These are phyloP conservation scores for Neria commutata DNA, from an alignment of 2,888 invertebrate species.

Conservation along the genomic window DNA sequence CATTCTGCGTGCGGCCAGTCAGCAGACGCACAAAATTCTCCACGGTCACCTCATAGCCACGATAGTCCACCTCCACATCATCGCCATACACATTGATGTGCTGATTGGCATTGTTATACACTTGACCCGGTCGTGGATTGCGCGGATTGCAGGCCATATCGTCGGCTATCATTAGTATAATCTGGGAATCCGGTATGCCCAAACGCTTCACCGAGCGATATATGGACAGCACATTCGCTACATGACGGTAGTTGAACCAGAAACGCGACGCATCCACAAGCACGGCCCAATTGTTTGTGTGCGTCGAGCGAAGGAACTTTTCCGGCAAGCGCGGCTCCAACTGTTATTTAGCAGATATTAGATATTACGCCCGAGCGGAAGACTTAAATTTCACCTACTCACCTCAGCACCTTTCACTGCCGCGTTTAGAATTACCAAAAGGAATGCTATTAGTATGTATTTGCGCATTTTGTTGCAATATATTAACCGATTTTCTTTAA, in stretches of 20 bases:
- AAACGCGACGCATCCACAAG: slow-evolving; percentile 97
- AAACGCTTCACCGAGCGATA: slow-evolving; percentile 97
- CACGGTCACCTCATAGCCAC: slow-evolving; percentile 95
- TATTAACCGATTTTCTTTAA: too few species aligned
- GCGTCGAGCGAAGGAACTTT: slow-evolving; percentile 62
- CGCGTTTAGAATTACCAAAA: too few species aligned
- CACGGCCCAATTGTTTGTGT: slow-evolving; percentile 99
- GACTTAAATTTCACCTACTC: too few species aligned
- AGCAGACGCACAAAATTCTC: slow-evolving; percentile 97
- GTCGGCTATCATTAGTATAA: slow-evolving; percentile 99
- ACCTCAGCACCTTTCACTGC: too few species aligned
- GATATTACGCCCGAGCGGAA: too few species aligned
- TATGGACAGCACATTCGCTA: slow-evolving; percentile 97
- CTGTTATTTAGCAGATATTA: too few species aligned
- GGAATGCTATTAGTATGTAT: too few species aligned
- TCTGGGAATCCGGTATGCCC: slow-evolving; percentile 98
- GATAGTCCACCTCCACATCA: slow-evolving; percentile 98
- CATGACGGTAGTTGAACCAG: slow-evolving; percentile 99
- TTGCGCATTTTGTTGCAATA: too few species aligned
- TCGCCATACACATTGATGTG: slow-evolving; percentile 99
- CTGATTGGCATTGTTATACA: slow-evolving; percentile 97
- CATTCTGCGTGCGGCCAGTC: slow-evolving; percentile 89
- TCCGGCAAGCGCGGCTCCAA: slow-evolving; percentile 43
- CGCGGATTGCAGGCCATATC: slow-evolving; percentile 99
- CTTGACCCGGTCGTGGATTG: slow-evolving; percentile 96